A percentile compares a stretch with the other conserved stretches of the same genome.
Conservation (phyloP, 2,113 vertebrate species). For the Mus pahari region DNA sequence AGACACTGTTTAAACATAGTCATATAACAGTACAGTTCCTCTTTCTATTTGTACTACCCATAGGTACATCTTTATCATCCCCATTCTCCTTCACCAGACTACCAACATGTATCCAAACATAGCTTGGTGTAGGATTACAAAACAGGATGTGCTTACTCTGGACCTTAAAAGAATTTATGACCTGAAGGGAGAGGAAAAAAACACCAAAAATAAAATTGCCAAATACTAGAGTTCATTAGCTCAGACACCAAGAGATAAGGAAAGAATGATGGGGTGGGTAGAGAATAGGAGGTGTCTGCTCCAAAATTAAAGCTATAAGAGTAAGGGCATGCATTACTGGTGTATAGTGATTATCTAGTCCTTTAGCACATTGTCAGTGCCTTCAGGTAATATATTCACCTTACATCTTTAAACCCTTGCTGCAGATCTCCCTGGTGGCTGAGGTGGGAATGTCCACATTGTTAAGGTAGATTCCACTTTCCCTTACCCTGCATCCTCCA, state of each 20-base stretch:
- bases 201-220: neutral
- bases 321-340: neutral
- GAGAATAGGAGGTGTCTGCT: neutral
- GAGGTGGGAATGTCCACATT: constrained; percentile 3
- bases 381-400: neutral
- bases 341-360: neutral
- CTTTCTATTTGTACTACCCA: neutral
- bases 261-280: neutral
- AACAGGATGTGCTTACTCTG: neutral
- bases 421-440: neutral
- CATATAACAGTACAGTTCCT: neutral
- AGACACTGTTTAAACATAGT: neutral
- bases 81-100: neutral
- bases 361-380: neutral
- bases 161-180: constrained; percentile 20
- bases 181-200: neutral
- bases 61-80: neutral
- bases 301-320: constrained; percentile 22
- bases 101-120: constrained; percentile 14
- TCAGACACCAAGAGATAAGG: neutral
- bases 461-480: neutral
- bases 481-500: neutral
- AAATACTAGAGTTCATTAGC: neutral
- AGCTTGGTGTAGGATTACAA: neutral
- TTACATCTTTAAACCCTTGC: neutral